Conservation (phyloP, 1,140 invertebrate species). For the Zophobas morio region DNA sequence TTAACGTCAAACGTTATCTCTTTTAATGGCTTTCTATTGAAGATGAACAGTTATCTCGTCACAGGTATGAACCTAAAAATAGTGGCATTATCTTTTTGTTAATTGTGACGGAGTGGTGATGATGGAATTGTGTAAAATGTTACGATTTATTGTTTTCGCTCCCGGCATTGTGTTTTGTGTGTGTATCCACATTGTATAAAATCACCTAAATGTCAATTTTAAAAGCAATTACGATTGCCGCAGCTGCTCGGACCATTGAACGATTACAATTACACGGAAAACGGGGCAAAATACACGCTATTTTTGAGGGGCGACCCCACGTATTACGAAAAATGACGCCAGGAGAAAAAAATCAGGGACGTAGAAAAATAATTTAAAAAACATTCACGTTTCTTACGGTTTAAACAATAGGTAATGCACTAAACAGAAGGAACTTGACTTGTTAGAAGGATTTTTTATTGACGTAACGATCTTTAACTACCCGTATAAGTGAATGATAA, state of each 20-base stretch:
- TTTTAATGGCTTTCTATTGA: constrained; percentile 6
- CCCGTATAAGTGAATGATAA: no score
- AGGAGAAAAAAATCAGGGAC: constrained; percentile 45
- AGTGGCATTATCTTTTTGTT: constrained; percentile 31
- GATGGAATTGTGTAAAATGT: constrained; percentile 40
- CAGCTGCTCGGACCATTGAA: constrained; percentile 52
- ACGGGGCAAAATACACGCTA: constrained; percentile 48
- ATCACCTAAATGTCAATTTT: constrained; percentile 53
- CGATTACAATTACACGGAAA: constrained; percentile 54
- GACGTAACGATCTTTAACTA: no score
- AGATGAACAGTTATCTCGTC: constrained; percentile 31
- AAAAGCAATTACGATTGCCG: constrained; percentile 52
- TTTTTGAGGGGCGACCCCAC: constrained; percentile 43
- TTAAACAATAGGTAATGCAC: no score
- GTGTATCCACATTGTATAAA: constrained; percentile 48
- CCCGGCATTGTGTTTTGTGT: constrained; percentile 26
- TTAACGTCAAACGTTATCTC: constrained; percentile 1
- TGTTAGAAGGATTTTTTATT: no score
- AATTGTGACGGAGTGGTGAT: constrained; percentile 22
- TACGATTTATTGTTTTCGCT: constrained; percentile 42
- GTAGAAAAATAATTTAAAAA: no score
- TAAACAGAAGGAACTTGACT: no score
- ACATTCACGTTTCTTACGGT: no score
- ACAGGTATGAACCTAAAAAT: constrained; percentile 25
- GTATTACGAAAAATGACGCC: not conserved